A percentile compares a stretch with the other conserved stretches of the same genome.
These are phyloP conservation scores for Lordiphosa stackelbergi DNA, from an alignment of 1,140 invertebrate species.

Conservation along the genomic window DNA sequence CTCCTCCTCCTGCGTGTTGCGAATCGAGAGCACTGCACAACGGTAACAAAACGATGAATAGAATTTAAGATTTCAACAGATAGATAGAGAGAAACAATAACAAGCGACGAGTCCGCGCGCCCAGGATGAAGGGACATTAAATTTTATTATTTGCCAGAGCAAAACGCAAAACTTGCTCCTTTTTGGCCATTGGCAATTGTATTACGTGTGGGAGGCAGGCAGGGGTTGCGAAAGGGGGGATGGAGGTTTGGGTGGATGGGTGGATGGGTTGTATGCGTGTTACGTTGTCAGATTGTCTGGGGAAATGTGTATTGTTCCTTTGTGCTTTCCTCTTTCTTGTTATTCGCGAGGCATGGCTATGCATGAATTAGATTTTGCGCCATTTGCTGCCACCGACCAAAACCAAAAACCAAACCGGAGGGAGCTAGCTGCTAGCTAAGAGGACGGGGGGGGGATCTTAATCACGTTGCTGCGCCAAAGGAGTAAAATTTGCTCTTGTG, in stretches of 20 bases:
- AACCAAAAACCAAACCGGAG: constrained; percentile 1
- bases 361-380: constrained; percentile 50
- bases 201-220: constrained; percentile 10
- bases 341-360: constrained; percentile 44
- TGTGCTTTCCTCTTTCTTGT: constrained; percentile 21
- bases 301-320: constrained; percentile 33
- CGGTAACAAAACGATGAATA: not conserved
- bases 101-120: not conserved
- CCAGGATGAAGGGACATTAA: constrained; percentile 26
- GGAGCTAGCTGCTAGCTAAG: not conserved
- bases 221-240: not conserved
- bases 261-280: not conserved
- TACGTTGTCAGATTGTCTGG: constrained; percentile 40
- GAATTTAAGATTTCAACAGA: constrained; percentile 18
- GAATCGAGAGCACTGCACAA: constrained; percentile 90
- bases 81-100: no score
- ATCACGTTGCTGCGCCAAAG: constrained; percentile 42
- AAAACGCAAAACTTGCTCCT: constrained; percentile 6
- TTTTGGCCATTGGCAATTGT: constrained; percentile 11
- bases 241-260: not conserved
- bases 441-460: constrained; percentile 46
- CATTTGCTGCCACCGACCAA: constrained; percentile 8
- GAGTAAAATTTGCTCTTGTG: constrained; percentile 22
- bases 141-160: constrained; percentile 35
- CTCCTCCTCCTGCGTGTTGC: constrained; percentile 98